Conservation (phyloP, 1,140 invertebrate genomes). For the Tetranychus urticae region DNA sequence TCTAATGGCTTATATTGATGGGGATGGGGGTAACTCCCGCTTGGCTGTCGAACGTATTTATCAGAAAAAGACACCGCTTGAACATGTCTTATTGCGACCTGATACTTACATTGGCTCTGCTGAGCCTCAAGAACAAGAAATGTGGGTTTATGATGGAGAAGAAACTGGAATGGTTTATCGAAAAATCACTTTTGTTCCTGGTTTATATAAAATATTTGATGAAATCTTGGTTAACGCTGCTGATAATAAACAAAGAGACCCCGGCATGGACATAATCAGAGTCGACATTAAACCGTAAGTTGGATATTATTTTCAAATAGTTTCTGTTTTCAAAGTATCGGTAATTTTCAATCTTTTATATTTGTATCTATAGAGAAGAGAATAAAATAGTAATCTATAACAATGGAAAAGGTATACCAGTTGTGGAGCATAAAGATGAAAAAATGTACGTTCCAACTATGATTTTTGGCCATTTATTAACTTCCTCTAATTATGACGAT, state of each 20-base stretch:
- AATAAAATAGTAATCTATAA: constrained; percentile 90
- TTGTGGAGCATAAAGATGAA: constrained; percentile 88
- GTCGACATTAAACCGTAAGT: constrained; percentile 60
- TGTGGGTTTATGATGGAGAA: constrained; percentile 78
- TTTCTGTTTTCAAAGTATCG: background rate
- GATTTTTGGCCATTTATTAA: constrained; percentile 96
- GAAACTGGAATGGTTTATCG: constrained; percentile 49
- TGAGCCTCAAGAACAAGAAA: constrained; percentile 49
- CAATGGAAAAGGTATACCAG: constrained; percentile 94
- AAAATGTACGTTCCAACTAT: constrained; percentile 98
- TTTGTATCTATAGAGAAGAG: constrained; percentile 32
- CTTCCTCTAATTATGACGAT: constrained; percentile 98
- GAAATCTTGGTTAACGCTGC: constrained; percentile 99
- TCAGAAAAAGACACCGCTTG: constrained; percentile 96
- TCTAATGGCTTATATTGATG: no score
- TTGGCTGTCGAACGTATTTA: constrained; percentile 73
- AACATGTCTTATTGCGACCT: constrained; percentile 88
- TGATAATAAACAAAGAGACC: constrained; percentile 93
- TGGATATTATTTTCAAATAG: no score
- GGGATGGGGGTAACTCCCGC: no score
- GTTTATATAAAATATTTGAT: constrained; percentile 98
- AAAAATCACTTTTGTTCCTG: constrained; percentile 83
- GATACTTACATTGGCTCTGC: constrained; percentile 97
- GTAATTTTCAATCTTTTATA: background rate
- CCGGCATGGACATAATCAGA: constrained; percentile 82